Evolutionary conservation across 2,888 invertebrate species (phyloP), one percentile per base, ranked within the genome.

Genomic region (Scelioninae gen. 1): DNA sequence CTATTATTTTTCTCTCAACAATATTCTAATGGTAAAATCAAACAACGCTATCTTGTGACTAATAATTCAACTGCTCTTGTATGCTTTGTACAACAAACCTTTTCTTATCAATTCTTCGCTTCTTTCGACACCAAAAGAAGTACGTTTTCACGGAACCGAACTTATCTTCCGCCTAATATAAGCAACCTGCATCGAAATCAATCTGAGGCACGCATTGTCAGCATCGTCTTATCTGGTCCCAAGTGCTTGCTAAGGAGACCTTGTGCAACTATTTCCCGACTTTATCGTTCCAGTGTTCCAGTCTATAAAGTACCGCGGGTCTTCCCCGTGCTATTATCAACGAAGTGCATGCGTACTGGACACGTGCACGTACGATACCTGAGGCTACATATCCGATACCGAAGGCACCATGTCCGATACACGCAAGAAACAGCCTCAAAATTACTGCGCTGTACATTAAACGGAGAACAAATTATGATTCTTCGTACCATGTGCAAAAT

Each of bases 151-250:
- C 51, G 49, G 62, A 79, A 76, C 58, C 23, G 51, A 55, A 76
- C 51, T 77, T 80, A 83, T 80, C 77, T 49, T 43, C 29, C 29
- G 58, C 45, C 53, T 74, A 81, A 84, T 84, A 84, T 78, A 78
- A 76, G 80, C 74, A 77, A 80, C 76, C 83, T 83, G 81, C 81
- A 69, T 75, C 69, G 69, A 74, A 84, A 81, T 84, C 84, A 84
- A 81, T 81, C 78, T 65, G 66, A 75, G n/a, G 63, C 58, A 71
- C 68, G 65, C 81, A 81, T 81, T 81, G 78, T 84, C 80, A 81
- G 68, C 47, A 9, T 31, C 10, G 47, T 43, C 55, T 84, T 84
- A 84, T 84, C 84, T 66, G 56, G 56, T 45, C 34, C 45, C 23
- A 13, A 65, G 60, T 53, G 60, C 72, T 72, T 65, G 72, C 72